Base-by-base conservation (phyloP, 2,888 invertebrate species). In the Lasioglossum marginatum region DNA sequence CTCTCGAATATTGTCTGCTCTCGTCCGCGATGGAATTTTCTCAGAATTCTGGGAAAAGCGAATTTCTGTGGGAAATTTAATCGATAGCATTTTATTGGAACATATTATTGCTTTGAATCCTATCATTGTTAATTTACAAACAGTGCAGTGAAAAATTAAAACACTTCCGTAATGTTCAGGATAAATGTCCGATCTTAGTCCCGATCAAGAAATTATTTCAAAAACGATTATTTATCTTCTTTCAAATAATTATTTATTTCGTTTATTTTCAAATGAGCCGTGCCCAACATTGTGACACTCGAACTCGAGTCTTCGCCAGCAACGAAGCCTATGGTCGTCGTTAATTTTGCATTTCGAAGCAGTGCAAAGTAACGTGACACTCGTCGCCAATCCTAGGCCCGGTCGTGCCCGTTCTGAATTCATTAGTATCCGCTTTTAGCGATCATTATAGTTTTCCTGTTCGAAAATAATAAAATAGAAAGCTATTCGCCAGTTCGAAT, bases 341-440 rank as follows among this genome's bases (percentile, higher is more conserved):
- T 76, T 87, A 80, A 89, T 89, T 89, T 86, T 87, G 86, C 86
- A 89, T 89, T 89, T 86, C 81, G 88, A 80, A 68, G 77, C 77
- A 77, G 88, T 80, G 82, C 86, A 82, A 88, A 71, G 83, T 81
- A 86, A 87, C 79, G 88, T 83, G 86, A 88, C 80, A 74, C 83
- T 83, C 63, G 72, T 77, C 82, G 78, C 71, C 79, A 76, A 83
- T 88, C 82, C 88, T 77, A 82, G 79, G 79, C 76, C 79, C 68
- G 78, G 83, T 84, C 89, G 80, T 83, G 70, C 71, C 37, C 87
- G 77, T 82, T 82, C 48, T 83, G 79, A 73, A 81, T 78, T 78
- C 72, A 75, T 79, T 78, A 75, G 77, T 85, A 48, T 74, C 34
- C 68, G 8, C n/a, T n/a, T 66, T 43, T 19, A 27, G 45, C 27